Evolutionary conservation across 2,797 vertebrate species (phyloP).

Genomic region (Choloepus didactylus): DNA sequence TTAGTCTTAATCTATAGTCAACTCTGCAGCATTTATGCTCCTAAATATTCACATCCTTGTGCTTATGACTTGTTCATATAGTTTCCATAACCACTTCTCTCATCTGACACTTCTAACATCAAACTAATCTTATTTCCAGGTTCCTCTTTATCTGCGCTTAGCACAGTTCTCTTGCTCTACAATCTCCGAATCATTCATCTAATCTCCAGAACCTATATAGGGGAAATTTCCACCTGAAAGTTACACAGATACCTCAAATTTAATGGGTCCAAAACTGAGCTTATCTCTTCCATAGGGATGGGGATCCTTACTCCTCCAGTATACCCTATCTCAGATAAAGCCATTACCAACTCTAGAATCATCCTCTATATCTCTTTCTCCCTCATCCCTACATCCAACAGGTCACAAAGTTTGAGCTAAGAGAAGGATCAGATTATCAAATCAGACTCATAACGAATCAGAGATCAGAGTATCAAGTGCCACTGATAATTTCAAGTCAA

Average conservation of each 20-base stretch:
- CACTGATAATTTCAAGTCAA: neutral
- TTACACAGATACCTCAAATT: neutral
- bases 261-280: neutral
- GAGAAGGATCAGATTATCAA: neutral
- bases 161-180: neutral
- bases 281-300: neutral
- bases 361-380: neutral
- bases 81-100: neutral
- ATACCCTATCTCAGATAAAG: neutral
- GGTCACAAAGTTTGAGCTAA: neutral
- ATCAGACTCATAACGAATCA: neutral
- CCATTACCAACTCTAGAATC: neutral
- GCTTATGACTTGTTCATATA: neutral
- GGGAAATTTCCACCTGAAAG: neutral
- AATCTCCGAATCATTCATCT: neutral
- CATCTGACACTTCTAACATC: neutral
- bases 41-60: neutral
- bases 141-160: neutral
- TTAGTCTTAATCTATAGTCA: slow-evolving; percentile 16
- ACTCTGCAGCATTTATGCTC: neutral
- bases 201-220: neutral
- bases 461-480: neutral
- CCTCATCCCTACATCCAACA: neutral
- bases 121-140: neutral
- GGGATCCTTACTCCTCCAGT: neutral